A percentile compares a stretch with the other conserved stretches of the same genome.
Evolutionary conservation across 92 coral and sea anemone species (phyloP).

Genomic region (Umimayanthus chanpuru): DNA sequence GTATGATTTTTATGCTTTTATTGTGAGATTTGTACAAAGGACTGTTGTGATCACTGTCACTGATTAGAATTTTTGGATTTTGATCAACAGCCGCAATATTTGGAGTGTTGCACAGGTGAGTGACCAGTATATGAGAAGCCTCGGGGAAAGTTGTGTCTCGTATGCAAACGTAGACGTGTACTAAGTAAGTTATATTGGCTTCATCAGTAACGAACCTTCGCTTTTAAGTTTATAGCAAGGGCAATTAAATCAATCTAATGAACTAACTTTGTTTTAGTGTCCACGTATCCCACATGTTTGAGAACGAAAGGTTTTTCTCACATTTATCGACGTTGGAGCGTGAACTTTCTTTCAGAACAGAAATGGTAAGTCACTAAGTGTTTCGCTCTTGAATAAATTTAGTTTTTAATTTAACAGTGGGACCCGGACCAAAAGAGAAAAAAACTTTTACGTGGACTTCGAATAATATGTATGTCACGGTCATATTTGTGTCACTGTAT

Average conservation of each 20-base stretch:
- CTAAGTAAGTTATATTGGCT: conserved; percentile 19
- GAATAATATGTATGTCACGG: background rate
- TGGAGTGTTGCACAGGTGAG: conserved; percentile 90
- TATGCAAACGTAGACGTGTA: background rate
- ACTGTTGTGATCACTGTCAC: background rate
- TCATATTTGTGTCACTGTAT: background rate
- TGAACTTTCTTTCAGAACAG: conserved; percentile 96
- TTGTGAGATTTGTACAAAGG: background rate
- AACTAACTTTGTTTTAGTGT: conserved; percentile 47
- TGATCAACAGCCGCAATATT: conserved; percentile 69
- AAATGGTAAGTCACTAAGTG: conserved; percentile 77
- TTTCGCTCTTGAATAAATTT: background rate
- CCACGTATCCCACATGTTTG: conserved; percentile 97
- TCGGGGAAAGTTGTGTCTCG: too few relatives aligned
- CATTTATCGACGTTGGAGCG: conserved; percentile 96
- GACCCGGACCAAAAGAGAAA: background rate
- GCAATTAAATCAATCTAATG: background rate
- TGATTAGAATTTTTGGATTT: conserved; percentile 20
- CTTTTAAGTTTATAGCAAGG: background rate
- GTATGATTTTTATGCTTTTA: conserved; percentile 40
- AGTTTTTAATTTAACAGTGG: background rate
- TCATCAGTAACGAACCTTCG: background rate
- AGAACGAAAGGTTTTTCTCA: conserved; percentile 96
- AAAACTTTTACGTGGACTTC: too few relatives aligned
- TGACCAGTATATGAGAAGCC: background rate